A percentile compares a stretch with the other conserved stretches of the same genome.
Conservation (phyloP, 2,797 vertebrate species). For the Gila robusta region DNA sequence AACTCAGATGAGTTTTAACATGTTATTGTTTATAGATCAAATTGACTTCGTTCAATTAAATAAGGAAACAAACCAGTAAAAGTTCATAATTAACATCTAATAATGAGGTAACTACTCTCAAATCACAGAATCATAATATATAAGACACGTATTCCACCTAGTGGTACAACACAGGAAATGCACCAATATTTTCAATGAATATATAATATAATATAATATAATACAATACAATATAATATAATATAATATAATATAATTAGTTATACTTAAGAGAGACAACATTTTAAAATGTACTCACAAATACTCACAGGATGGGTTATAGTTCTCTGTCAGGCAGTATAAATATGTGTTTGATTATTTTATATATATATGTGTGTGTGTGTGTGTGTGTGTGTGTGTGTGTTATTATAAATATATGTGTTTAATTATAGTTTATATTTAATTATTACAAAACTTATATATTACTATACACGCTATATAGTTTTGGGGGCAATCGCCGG, state of each 20-base stretch:
- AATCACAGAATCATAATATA: background rate
- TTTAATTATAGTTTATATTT: too few relatives aligned
- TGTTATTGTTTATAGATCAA: background rate
- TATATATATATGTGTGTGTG: too few relatives aligned
- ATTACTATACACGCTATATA: too few relatives aligned
- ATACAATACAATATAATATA: too few relatives aligned
- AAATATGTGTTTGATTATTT: too few relatives aligned
- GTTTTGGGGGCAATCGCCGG: too few relatives aligned
- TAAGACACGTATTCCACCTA: background rate
- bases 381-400: too few relatives aligned
- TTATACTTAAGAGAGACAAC: background rate
- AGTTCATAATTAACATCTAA: background rate
- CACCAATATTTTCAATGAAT: background rate
- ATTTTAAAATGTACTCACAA: background rate
- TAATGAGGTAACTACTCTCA: background rate
- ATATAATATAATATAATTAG: background rate
- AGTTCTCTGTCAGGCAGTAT: background rate
- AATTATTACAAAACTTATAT: too few relatives aligned
- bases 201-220: background rate
- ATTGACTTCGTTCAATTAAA: background rate
- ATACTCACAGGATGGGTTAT: background rate
- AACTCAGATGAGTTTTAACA: background rate
- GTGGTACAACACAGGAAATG: background rate
- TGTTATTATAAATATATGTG: too few relatives aligned
- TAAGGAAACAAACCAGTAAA: background rate